Conservation (phyloP, 2,797 vertebrate species). For the Synaphobranchus kaupii region DNA sequence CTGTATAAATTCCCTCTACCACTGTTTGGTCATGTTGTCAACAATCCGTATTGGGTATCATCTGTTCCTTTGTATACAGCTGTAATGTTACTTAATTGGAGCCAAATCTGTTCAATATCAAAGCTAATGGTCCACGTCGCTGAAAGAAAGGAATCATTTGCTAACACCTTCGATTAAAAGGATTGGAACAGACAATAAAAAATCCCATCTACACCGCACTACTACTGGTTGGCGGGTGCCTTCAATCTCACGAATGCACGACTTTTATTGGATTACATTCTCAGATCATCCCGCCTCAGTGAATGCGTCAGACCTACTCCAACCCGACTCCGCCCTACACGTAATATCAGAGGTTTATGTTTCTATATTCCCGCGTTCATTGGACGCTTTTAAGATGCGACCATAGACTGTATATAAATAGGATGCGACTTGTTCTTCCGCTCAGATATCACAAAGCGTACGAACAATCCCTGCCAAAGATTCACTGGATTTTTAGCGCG, state of each 20-base stretch:
- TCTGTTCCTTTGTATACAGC: constrained; percentile 9
- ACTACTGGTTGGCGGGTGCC: constrained; percentile 30
- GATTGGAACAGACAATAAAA: constrained; percentile 47
- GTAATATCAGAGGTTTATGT: constrained; percentile 33
- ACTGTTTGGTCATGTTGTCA: constrained; percentile 9
- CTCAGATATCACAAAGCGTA: background rate
- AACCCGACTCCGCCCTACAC: constrained; percentile 15
- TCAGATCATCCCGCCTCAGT: constrained; percentile 14
- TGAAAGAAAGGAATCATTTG: constrained; percentile 55
- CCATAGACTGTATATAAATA: background rate
- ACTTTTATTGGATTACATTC: constrained; percentile 32
- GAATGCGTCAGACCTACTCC: background rate
- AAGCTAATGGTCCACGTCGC: constrained; percentile 56
- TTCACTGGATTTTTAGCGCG: constrained; percentile 3
- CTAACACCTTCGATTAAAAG: constrained; percentile 49
- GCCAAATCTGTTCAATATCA: constrained; percentile 25
- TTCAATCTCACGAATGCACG: constrained; percentile 34
- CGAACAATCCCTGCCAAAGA: constrained; percentile 14
- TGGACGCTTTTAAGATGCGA: constrained; percentile 10
- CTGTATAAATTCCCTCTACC: background rate
- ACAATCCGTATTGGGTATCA: background rate
- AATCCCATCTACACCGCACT: constrained; percentile 30
- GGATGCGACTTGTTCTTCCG: constrained; percentile 15
- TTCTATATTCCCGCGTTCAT: constrained; percentile 30
- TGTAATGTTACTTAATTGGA: constrained; percentile 14